Base-by-base conservation (phyloP, 1,140 invertebrate species). In the Dolichoris vasculosae region DNA sequence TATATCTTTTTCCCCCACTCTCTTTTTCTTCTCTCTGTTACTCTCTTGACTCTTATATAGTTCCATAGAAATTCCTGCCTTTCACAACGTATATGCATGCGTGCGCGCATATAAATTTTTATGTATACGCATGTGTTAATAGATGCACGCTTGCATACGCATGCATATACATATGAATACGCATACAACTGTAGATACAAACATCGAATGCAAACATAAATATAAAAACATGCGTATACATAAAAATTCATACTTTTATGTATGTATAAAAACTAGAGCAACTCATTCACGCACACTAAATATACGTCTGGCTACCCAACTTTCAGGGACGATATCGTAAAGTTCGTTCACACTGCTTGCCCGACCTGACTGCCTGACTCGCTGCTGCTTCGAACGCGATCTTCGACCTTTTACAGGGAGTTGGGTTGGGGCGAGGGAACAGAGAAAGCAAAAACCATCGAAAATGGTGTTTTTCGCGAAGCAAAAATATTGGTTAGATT, bases 291-390 rank as follows among this genome's bases (percentile, higher is more conserved):
- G 87, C 88, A 89, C 87, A 86, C 89, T 90, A 88, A 91, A 91
- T 90, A 90, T 90, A 87, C 89, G 90, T 89, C 90, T 90, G 89
- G 86, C 87, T 87, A 86, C 83, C 85, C 85, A 86, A 88, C 84
- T 87, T 87, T 82, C 80, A 77, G 86, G 87, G 86, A 73, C 87
- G 85, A 82, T 78, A 78, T 85, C 77, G 69, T 85, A 85, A 90
- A 91, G 91, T 92, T 92, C 91, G 88, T 92, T 92, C 90, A 92
- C 90, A 91, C 90, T 86, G 82, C 48, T 38, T 59, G n/a, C 38
- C 71, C 35, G 30, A 30, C 75, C 77, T 80, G 79, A 38, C 32
- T 15, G 3, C 20, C 69, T 71, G 40, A n/a, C 55, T 38, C 86
- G 43, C 59, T 30, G 26, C 87, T 63, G 55, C 71, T 76, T 84